Percentiles rank a stretch among this genome's conserved stretches.
Evolutionary conservation across 2,888 invertebrate species (phyloP).

Genomic region (Luffia ferchaultella): DNA sequence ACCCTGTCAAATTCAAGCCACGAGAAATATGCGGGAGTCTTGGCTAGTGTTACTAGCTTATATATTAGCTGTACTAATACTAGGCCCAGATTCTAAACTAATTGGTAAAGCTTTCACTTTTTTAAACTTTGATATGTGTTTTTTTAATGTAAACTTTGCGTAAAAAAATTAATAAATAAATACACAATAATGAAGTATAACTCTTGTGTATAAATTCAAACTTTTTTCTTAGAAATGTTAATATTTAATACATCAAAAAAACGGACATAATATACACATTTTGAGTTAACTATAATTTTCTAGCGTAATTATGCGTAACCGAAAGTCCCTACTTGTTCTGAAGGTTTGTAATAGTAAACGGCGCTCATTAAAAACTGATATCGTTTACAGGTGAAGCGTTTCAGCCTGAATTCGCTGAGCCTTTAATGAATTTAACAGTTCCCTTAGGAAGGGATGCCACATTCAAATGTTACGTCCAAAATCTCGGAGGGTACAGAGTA

Average conservation of each 20-base stretch:
- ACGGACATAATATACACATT: no score
- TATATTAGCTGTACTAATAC: conserved; percentile 43
- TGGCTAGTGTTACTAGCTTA: conserved; percentile 38
- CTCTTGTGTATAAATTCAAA: no score
- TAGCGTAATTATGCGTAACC: background rate
- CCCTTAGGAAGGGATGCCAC: conserved; percentile 87
- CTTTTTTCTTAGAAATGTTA: no score
- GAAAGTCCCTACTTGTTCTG: background rate
- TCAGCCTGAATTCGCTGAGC: conserved; percentile 86
- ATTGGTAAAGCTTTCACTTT: conserved; percentile 39
- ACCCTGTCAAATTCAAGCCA: conserved; percentile 9
- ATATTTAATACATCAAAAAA: no score
- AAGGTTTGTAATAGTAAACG: background rate
- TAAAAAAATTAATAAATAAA: background rate
- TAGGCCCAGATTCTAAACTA: conserved; percentile 49
- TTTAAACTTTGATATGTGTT: background rate
- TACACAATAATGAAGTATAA: no score
- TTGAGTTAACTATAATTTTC: no score
- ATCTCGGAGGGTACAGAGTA: conserved; percentile 90
- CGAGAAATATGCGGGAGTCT: conserved; percentile 46
- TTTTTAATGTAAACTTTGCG: background rate
- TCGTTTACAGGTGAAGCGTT: conserved; percentile 71
- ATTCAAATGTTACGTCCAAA: conserved; percentile 85
- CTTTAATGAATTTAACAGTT: conserved; percentile 84
- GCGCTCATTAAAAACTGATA: background rate